Evolutionary conservation across 2,888 invertebrate genomes (phyloP), one percentile per base, ranked within the genome.

Genomic region (Lycia hirtaria): DNA sequence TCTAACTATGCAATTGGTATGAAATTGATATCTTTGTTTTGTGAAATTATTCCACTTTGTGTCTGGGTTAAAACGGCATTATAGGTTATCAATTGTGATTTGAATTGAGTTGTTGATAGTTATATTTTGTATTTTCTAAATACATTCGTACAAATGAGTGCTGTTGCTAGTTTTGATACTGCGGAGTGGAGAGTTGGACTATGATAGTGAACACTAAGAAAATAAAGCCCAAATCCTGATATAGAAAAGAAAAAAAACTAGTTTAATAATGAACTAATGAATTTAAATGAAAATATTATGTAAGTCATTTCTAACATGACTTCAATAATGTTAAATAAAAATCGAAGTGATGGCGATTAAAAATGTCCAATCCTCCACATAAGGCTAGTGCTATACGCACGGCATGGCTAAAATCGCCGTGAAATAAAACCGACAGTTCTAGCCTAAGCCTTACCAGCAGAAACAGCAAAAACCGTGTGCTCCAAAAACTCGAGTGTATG

Each of bases 51-150:
- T n/a, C n/a, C 20, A 44, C 28, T 15, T 47, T 33, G 33, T 24
- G 47, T 14, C 14, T 12, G 14, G 32, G 14, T 22, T 5, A 17
- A 43, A 43, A 48, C 35, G 43, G 48, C 52, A 37, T 58, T 43
- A 37, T 30, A 22, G 41, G 44, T 43, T 53, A 53, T 43, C 22
- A 37, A 22, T 53, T 57, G 52, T 57, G 57, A 57, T 57, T 52
- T 48, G 52, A 24, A 44, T 44, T 44, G 47, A 52, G 56, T 60
- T 62, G 49, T 60, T 62, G 33, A 45, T 56, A 52, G 37, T 60
- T 62, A 33, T 64, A 62, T 60, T 53, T 53, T 59, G 44, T 61
- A 56, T 62, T 58, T 60, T 24, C n/a, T n/a, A 51, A 45, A 48
- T 53, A 41, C 53, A 56, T 45, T 50, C 45, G 43, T 50, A 53